A percentile compares a stretch with the other conserved stretches of the same genome.
phyloP scores from a whole-genome alignment of 2,797 vertebrate genomes.

The Hemibagrus guttatus region DNA sequence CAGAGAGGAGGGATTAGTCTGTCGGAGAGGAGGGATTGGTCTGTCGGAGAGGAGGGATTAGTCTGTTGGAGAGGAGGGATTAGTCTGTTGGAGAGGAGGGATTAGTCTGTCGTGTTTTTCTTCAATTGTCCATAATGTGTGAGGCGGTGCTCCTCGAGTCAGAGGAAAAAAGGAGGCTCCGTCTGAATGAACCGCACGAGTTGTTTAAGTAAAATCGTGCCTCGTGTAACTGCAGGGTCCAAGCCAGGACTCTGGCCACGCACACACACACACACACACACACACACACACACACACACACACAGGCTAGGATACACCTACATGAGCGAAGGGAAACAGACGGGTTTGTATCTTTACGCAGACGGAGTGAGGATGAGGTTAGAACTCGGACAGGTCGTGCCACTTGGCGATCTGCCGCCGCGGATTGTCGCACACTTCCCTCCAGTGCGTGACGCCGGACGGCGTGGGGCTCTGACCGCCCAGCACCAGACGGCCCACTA shows the following conservation, averaged over 20 bases:
- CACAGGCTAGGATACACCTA: constrained; percentile 20
- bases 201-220: background rate
- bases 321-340: background rate
- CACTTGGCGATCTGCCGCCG: constrained; percentile 80
- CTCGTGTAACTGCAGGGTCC: background rate
- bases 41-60: background rate
- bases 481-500: constrained; percentile 81
- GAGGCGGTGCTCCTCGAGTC: background rate
- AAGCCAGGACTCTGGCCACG: background rate
- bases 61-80: background rate
- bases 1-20: background rate
- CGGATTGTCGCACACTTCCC: constrained; percentile 78
- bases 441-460: constrained; percentile 79
- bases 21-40: no score
- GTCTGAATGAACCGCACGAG: background rate
- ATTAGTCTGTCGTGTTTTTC: background rate
- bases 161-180: background rate
- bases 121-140: background rate
- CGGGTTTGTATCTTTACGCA: background rate
- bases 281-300: constrained; percentile 28
- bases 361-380: constrained; percentile 20
- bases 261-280: background rate
- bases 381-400: constrained; percentile 85
- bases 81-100: background rate
- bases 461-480: constrained; percentile 77